phyloP scores from a whole-genome alignment of 2,797 vertebrate genomes.

The Loriculus beryllinus region DNA sequence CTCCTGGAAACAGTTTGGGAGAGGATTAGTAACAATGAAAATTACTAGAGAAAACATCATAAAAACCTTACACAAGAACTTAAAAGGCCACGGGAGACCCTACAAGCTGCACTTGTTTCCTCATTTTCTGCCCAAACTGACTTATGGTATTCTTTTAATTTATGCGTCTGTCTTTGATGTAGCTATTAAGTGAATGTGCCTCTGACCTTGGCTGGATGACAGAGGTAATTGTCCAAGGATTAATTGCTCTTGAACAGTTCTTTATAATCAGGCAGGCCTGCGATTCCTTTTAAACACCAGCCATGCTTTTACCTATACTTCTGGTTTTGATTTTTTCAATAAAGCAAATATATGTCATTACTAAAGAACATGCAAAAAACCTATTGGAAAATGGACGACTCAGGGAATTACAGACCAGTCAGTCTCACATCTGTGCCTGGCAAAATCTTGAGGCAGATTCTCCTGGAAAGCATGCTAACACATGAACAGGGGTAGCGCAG shows the following conservation, averaged over 20 bases:
- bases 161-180: conserved; percentile 7
- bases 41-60: not conserved
- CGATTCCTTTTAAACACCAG: not conserved
- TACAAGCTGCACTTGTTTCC: not conserved
- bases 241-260: not conserved
- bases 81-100: not conserved
- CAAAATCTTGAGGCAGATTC: too few relatives aligned
- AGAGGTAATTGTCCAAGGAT: not conserved
- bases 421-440: too few relatives aligned
- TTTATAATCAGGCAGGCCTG: not conserved
- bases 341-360: not conserved
- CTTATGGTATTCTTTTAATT: not conserved
- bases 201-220: conserved; percentile 31
- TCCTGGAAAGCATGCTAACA: too few relatives aligned
- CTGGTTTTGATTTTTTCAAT: conserved; percentile 2
- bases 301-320: not conserved
- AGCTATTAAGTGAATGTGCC: conserved; percentile 1
- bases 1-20: not conserved
- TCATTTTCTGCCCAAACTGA: not conserved
- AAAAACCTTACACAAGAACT: not conserved
- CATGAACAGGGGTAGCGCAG: too few relatives aligned
- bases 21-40: not conserved
- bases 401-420: too few relatives aligned
- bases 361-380: not conserved
- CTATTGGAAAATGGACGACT: not conserved